These are phyloP conservation scores for Argyrosomus japonicus DNA, from an alignment of 2,113 vertebrate species.

Conservation along the genomic window DNA sequence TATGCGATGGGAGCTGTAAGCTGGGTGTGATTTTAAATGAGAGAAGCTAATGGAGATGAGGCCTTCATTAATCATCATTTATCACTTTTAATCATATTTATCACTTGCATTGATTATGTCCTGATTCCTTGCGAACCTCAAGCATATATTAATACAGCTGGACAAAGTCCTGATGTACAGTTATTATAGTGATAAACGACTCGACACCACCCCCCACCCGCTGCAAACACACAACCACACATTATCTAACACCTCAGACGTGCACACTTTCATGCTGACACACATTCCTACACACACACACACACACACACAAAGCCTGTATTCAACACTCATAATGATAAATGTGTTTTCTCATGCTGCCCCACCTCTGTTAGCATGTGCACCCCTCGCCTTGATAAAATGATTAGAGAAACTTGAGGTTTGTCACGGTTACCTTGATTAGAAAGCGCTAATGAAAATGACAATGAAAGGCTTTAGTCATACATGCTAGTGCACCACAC, in stretches of 20 bases:
- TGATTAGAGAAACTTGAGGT: conserved; percentile 82
- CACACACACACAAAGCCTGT: conserved; percentile 18
- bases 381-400: conserved; percentile 80
- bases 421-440: conserved; percentile 83
- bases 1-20: conserved; percentile 50
- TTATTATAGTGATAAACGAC: conserved; percentile 84
- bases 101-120: conserved; percentile 86
- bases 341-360: conserved; percentile 80
- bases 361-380: conserved; percentile 79
- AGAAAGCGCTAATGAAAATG: conserved; percentile 81
- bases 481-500: conserved; percentile 52
- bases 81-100: conserved; percentile 87
- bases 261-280: conserved; percentile 35
- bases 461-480: conserved; percentile 71
- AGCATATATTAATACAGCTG: conserved; percentile 80
- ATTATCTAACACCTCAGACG: conserved; percentile 63
- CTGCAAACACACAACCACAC: conserved; percentile 63
- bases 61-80: conserved; percentile 85
- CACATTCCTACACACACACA: conserved; percentile 40
- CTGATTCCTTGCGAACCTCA: conserved; percentile 73
- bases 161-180: conserved; percentile 80
- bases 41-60: conserved; percentile 73
- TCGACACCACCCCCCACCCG: conserved; percentile 44
- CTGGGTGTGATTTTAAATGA: conserved; percentile 70
- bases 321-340: conserved; percentile 58